Base-by-base conservation (phyloP, 2,797 vertebrate genomes). In the Eleutherodactylus coqui region DNA sequence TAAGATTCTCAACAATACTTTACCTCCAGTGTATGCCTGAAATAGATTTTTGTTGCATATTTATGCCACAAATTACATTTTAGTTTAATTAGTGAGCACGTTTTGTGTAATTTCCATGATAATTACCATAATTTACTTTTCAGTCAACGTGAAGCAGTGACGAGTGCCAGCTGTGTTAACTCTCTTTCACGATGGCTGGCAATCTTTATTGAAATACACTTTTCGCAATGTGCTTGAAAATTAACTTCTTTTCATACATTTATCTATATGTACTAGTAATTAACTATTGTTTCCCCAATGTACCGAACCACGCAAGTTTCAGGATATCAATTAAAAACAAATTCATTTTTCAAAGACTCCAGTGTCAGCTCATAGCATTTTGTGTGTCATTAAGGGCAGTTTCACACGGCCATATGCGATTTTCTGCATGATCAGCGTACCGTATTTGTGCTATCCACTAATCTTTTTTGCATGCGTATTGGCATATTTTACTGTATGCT, bases 91-190 rank as follows among this genome's bases (percentile, higher is more conserved):
- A 92, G 91, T 91, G 91, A 27, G 85, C 83, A 92, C 90, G 88
- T 93, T 94, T 73, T 92, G 92, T 93, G 90, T 90, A 91, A 92
- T 93, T 93, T 94, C 87, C 81, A 75, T 92, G 90, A 84, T 91
- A 91, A 91, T 90, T 91, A 88, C 80, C 85, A 89, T 93, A 90
- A 93, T 92, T 92, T 91, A 85, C 87, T 93, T 92, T n/a, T 89
- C 75, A 91, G 89, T 90, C 86, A 88, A 75, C 82, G 85, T 90
- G 87, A 79, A 88, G 81, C 79, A 80, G 51, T 53, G 75, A 88
- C 70, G 29, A 90, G 86, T 89, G 90, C 88, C 85, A 92, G 87
- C 85, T 90, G 87, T 64, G 64, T 77, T 87, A 88, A 9, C 0
- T 92, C 92, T 91, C 55, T 75, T 92, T 89, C 87, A 45, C 89